phyloP scores from a whole-genome alignment of 1,140 invertebrate genomes.

The Drosophila sucinea region DNA sequence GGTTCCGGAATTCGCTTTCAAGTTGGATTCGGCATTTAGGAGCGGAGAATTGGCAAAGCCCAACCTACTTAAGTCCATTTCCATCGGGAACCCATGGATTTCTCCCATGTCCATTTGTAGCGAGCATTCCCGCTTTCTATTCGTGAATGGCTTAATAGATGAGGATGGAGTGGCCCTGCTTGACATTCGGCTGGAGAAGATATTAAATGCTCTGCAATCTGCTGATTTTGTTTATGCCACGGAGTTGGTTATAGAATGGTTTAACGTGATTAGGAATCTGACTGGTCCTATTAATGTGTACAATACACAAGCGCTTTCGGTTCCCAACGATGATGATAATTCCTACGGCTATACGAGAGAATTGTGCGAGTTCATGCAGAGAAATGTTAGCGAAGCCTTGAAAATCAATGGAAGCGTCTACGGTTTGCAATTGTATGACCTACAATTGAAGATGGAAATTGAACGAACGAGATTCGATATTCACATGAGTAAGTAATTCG shows the following conservation, averaged over 20 bases:
- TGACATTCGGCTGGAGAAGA: constrained; percentile 84
- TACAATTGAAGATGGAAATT: too few species aligned
- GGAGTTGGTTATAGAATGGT: too few species aligned
- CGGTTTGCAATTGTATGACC: constrained; percentile 70
- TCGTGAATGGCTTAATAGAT: constrained; percentile 86
- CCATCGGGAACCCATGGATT: constrained; percentile 94
- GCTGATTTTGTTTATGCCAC: too few species aligned
- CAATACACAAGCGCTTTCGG: constrained; percentile 52
- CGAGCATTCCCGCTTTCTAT: constrained; percentile 89
- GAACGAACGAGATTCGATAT: too few species aligned
- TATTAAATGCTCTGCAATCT: constrained; percentile 83
- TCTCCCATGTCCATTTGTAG: constrained; percentile 91
- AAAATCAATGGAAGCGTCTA: constrained; percentile 83
- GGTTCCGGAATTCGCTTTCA: constrained; percentile 89
- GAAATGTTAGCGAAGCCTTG: constrained; percentile 86
- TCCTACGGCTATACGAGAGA: constrained; percentile 40
- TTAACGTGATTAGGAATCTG: too few species aligned
- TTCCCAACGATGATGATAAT: constrained; percentile 33
- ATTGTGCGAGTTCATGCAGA: constrained; percentile 87
- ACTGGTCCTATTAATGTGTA: constrained; percentile 22
- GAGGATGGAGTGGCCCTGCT: constrained; percentile 83
- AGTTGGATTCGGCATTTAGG: constrained; percentile 86
- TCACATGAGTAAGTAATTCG: constrained; percentile 82
- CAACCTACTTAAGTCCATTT: constrained; percentile 90
- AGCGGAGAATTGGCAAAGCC: constrained; percentile 84